Percentiles rank a stretch among this genome's conserved stretches.
Evolutionary conservation across 2,797 vertebrate genomes (phyloP).

Genomic region (Sorex maritimensis): DNA sequence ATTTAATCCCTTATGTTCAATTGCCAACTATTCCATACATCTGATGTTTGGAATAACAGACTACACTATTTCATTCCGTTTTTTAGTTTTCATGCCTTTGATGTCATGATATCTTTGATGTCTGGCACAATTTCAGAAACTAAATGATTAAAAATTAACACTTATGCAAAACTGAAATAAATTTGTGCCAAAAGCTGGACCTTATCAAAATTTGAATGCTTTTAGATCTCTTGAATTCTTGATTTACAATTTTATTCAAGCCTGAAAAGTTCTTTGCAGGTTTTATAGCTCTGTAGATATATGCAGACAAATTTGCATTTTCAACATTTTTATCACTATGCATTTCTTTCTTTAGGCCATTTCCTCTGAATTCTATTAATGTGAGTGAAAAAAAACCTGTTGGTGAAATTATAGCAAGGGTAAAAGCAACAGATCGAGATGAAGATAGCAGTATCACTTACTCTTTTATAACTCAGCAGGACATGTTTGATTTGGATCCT

Average conservation of each 20-base stretch:
- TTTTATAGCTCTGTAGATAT: neutral
- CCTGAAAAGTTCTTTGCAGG: constrained; percentile 2
- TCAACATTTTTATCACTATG: constrained; percentile 30
- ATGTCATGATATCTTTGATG: neutral
- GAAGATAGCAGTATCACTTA: constrained; percentile 76
- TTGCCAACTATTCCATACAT: constrained; percentile 1
- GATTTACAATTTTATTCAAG: neutral
- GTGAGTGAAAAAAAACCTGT: constrained; percentile 80
- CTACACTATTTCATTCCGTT: neutral
- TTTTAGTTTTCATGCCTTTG: constrained; percentile 23
- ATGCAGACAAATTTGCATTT: neutral
- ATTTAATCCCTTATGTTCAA: neutral
- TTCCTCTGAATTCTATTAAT: constrained; percentile 80
- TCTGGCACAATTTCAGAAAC: neutral
- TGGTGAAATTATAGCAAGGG: constrained; percentile 75
- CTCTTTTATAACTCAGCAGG: constrained; percentile 79
- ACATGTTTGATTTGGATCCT: constrained; percentile 84
- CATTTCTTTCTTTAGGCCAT: constrained; percentile 19
- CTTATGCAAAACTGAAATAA: constrained; percentile 35
- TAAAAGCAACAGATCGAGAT: constrained; percentile 78
- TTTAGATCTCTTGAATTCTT: constrained; percentile 60
- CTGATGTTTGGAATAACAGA: neutral
- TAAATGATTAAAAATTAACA: constrained; percentile 51
- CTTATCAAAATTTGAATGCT: constrained; percentile 7
- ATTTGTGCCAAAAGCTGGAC: neutral